A percentile compares a stretch with the other conserved stretches of the same genome.
phyloP scores from a whole-genome alignment of 2,113 vertebrate species.

The Corydoras sp. region DNA sequence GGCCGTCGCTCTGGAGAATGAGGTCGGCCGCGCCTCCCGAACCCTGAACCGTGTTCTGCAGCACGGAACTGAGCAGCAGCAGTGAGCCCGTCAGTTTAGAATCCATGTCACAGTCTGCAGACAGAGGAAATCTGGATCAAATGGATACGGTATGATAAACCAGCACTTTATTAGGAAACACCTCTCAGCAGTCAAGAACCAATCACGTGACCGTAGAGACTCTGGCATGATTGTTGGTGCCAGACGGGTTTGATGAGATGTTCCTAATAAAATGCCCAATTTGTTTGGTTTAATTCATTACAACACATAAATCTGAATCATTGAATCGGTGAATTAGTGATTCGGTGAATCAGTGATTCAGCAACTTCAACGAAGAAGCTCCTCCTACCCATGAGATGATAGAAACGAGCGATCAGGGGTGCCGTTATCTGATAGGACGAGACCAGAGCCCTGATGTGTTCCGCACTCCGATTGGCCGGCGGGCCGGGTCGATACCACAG shows the following conservation, averaged over 20 bases:
- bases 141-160: too few relatives aligned
- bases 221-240: too few relatives aligned
- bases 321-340: too few relatives aligned
- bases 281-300: too few relatives aligned
- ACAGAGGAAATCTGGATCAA: not conserved
- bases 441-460: conserved; percentile 76
- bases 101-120: conserved; percentile 78
- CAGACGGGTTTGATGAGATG: too few relatives aligned
- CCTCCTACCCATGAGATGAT: conserved; percentile 80
- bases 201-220: too few relatives aligned
- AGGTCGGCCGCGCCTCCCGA: conserved; percentile 60
- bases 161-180: too few relatives aligned
- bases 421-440: conserved; percentile 90
- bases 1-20: conserved; percentile 66
- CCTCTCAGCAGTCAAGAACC: too few relatives aligned
- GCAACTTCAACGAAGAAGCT: too few relatives aligned
- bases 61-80: conserved; percentile 77
- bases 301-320: too few relatives aligned
- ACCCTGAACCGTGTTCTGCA: conserved; percentile 79
- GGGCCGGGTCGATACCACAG: conserved; percentile 78
- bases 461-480: conserved; percentile 62
- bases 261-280: too few relatives aligned
- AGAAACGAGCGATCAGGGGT: conserved; percentile 78
- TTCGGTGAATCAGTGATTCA: too few relatives aligned
- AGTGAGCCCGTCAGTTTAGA: conserved; percentile 77